Conservation (phyloP, 2,113 vertebrate genomes). For the Ceyx margarethae region DNA sequence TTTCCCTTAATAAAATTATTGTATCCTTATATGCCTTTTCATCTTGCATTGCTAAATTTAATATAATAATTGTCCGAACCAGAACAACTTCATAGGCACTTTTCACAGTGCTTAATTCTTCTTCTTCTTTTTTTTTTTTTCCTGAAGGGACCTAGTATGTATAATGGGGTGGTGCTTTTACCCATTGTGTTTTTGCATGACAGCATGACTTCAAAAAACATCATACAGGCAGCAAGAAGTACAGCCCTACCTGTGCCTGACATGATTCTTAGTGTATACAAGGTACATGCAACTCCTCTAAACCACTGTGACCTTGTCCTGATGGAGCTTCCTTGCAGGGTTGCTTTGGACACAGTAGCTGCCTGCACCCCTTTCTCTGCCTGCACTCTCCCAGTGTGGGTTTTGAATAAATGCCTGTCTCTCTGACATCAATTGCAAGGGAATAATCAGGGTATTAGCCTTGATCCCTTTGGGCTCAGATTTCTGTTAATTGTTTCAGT, state of each 20-base stretch:
- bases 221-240: not conserved
- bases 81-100: not conserved
- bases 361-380: not conserved
- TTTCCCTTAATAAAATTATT: too few relatives aligned
- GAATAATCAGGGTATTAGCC: not conserved
- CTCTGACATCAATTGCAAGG: not conserved
- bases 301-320: not conserved
- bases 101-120: not conserved
- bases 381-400: rapidly evolving
- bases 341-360: not conserved
- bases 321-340: not conserved
- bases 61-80: too few relatives aligned
- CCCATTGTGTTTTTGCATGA: rapidly evolving
- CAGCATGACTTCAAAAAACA: rapidly evolving
- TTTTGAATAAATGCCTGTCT: not conserved
- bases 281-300: rapidly evolving
- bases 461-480: not conserved
- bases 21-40: too few relatives aligned
- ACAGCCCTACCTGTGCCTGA: not conserved
- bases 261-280: rapidly evolving
- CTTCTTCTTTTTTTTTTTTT: not conserved
- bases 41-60: too few relatives aligned
- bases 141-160: rapidly evolving
- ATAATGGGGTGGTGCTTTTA: not conserved
- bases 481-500: not conserved